Evolutionary conservation across 2,113 vertebrate genomes (phyloP).

Genomic region (Scomber japonicus): DNA sequence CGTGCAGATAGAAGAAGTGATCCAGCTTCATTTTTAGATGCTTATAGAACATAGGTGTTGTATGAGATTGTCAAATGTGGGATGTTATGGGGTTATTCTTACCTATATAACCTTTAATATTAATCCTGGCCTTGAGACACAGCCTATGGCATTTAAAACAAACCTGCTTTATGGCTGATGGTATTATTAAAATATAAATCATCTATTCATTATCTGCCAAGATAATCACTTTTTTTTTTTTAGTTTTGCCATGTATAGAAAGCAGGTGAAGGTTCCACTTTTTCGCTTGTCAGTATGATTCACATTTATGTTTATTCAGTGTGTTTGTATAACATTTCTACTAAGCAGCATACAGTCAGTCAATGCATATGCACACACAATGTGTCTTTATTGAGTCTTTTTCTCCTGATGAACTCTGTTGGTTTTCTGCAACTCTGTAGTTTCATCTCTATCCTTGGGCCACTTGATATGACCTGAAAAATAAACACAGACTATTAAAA

Average conservation of each 20-base stretch:
- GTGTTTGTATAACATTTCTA: slow-evolving; percentile 34
- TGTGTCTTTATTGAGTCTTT: slow-evolving; percentile 27
- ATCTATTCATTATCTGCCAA: slow-evolving; percentile 38
- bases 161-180: slow-evolving; percentile 7
- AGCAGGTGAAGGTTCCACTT: slow-evolving; percentile 1
- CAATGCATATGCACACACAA: slow-evolving; percentile 35
- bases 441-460: slow-evolving; percentile 32
- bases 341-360: slow-evolving; percentile 25
- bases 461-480: slow-evolving; percentile 72
- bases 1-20: slow-evolving; percentile 21
- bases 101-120: slow-evolving; percentile 54
- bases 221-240: slow-evolving; percentile 53
- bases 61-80: slow-evolving; percentile 10
- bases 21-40: slow-evolving; percentile 27
- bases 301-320: slow-evolving; percentile 36
- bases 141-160: slow-evolving; percentile 29
- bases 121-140: slow-evolving; percentile 27
- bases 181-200: slow-evolving; percentile 52
- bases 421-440: slow-evolving; percentile 26
- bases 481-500: slow-evolving; percentile 25
- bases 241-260: slow-evolving; percentile 26
- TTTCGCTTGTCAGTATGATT: slow-evolving; percentile 24
- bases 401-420: slow-evolving; percentile 7
- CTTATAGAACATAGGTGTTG: not conserved
- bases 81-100: slow-evolving; percentile 32